Conservation (phyloP, 2,888 invertebrate species). For the Osmoderma eremita region DNA sequence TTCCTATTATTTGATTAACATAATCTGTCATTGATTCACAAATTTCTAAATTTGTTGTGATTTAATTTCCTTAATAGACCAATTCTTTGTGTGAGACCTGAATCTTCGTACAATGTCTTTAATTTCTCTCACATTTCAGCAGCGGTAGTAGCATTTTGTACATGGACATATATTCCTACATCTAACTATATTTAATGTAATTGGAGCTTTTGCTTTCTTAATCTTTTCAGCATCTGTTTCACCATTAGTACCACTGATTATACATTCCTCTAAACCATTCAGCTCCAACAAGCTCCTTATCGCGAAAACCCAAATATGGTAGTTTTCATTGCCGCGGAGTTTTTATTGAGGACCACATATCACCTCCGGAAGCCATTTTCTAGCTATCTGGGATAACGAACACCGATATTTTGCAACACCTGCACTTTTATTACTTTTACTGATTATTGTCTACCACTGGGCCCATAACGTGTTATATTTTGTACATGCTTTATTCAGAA, state of each 20-base stretch:
- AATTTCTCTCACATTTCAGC: background rate
- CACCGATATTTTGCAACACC: no score
- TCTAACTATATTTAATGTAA: background rate
- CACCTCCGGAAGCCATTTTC: no score
- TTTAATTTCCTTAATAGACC: slow-evolving; percentile 1
- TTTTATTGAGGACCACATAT: no score
- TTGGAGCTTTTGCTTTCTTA: slow-evolving; percentile 1
- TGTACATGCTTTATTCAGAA: no score
- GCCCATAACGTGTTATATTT: no score
- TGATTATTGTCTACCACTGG: no score
- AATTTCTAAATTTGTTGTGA: background rate
- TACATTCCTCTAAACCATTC: slow-evolving; percentile 1
- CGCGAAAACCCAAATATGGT: slow-evolving; percentile 17
- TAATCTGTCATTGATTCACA: slow-evolving; percentile 1
- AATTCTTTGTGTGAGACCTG: background rate
- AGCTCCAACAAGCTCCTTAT: slow-evolving; percentile 6
- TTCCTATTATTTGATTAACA: slow-evolving; percentile 5
- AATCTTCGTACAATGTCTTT: slow-evolving; percentile 2
- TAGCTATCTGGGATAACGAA: no score
- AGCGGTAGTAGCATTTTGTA: background rate
- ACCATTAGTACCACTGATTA: background rate
- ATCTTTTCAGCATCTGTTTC: background rate
- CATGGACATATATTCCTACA: background rate
- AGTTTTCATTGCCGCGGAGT: slow-evolving; percentile 1
- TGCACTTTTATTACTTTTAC: no score